phyloP scores from a whole-genome alignment of 1,140 invertebrate species.

The Euglossa dilemma region DNA sequence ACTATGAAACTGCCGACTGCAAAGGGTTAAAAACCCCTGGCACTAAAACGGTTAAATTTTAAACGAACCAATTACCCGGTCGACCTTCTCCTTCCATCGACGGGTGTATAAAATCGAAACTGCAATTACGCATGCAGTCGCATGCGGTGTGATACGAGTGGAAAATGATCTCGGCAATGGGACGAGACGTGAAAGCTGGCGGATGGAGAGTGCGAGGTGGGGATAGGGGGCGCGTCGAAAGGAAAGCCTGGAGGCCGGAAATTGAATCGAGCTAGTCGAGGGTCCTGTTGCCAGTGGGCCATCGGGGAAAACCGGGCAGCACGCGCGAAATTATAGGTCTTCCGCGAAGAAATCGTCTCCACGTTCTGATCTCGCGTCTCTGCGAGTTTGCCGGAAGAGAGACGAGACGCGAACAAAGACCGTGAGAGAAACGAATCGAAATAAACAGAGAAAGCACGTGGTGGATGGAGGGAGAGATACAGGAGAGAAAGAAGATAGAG shows the following conservation, averaged over 20 bases:
- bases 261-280: constrained; percentile 16
- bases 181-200: neutral
- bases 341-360: neutral
- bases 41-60: too few species aligned
- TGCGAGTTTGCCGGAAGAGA: too few species aligned
- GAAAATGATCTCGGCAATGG: neutral
- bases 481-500: too few species aligned
- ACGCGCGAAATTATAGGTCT: constrained; percentile 25
- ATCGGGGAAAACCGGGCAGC: neutral
- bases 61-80: constrained; percentile 15
- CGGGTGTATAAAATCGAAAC: constrained; percentile 5
- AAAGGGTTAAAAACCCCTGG: too few species aligned
- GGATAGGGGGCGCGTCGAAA: neutral
- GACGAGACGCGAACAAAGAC: too few species aligned
- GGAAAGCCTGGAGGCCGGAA: constrained; percentile 15
- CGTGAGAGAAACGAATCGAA: too few species aligned
- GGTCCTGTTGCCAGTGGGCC: neutral
- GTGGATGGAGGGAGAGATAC: too few species aligned
- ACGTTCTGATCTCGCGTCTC: neutral
- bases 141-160: neutral
- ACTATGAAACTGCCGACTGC: too few species aligned
- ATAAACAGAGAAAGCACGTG: too few species aligned
- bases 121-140: constrained; percentile 9
- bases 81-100: neutral
- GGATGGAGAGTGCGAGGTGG: neutral